phyloP scores from a whole-genome alignment of 2,113 vertebrate genomes.

The Mustelus asterias region DNA sequence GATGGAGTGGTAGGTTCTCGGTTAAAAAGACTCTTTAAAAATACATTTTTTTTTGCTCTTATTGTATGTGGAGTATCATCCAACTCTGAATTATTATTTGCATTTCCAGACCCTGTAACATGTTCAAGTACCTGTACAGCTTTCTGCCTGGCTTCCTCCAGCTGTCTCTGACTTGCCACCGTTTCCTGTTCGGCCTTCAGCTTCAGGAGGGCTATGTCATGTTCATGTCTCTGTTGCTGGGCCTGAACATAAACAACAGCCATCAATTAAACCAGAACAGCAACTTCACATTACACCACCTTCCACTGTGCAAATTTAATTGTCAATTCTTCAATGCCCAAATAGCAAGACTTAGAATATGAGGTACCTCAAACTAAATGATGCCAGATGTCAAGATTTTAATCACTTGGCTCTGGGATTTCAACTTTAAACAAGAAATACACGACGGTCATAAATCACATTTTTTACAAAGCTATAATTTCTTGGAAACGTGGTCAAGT shows the following conservation, averaged over 20 bases:
- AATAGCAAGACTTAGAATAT: slow-evolving; percentile 17
- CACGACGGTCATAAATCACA: not conserved
- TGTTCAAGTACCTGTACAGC: slow-evolving; percentile 71
- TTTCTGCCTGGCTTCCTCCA: slow-evolving; percentile 77
- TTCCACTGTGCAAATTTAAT: not conserved
- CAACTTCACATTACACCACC: not conserved
- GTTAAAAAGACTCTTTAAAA: not conserved
- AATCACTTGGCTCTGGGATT: not conserved
- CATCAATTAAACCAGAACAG: slow-evolving; percentile 36
- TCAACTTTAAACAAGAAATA: not conserved
- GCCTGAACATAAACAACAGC: slow-evolving; percentile 54
- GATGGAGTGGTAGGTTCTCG: not conserved
- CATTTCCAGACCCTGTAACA: slow-evolving; percentile 29
- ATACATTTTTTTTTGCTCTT: not conserved
- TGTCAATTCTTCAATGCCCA: slow-evolving; percentile 7
- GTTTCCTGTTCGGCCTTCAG: slow-evolving; percentile 82
- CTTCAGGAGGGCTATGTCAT: slow-evolving; percentile 77
- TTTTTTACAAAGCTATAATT: not conserved
- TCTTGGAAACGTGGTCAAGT: not conserved
- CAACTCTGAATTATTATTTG: not conserved
- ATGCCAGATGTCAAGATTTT: not conserved
- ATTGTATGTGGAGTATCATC: not conserved
- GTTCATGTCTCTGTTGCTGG: slow-evolving; percentile 82
- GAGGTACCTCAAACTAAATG: not conserved
- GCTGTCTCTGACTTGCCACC: slow-evolving; percentile 74